These are phyloP conservation scores for Drosophila dunni DNA, from an alignment of 1,140 invertebrate genomes.

Conservation along the genomic window DNA sequence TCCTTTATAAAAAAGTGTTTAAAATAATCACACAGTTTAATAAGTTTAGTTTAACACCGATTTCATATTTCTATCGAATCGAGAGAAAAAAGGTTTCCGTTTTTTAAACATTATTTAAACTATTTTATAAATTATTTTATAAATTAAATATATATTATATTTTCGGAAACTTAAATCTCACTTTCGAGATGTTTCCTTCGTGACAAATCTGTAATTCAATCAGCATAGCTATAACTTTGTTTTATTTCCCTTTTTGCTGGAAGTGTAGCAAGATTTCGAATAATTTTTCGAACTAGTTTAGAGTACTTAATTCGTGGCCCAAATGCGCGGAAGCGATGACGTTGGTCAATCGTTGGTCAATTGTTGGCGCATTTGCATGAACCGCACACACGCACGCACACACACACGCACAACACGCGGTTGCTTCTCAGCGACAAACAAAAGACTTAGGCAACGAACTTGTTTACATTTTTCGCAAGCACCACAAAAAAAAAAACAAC, in stretches of 20 bases:
- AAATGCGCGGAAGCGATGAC: constrained; percentile 43
- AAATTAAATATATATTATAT: no score
- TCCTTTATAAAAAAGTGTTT: no score
- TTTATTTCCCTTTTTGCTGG: neutral
- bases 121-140: no score
- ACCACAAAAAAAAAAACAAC: constrained; percentile 11
- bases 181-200: no score
- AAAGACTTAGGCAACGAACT: constrained; percentile 82
- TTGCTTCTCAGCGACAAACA: constrained; percentile 54
- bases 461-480: constrained; percentile 80
- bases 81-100: no score
- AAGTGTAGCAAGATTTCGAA: constrained; percentile 1
- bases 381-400: constrained; percentile 17
- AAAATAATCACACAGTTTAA: no score
- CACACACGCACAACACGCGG: constrained; percentile 39
- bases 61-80: no score
- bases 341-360: constrained; percentile 66
- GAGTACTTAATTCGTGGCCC: constrained; percentile 11
- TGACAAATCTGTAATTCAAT: neutral
- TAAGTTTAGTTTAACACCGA: no score
- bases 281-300: constrained; percentile 9
- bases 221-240: neutral
- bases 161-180: no score
- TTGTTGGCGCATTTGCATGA: constrained; percentile 60
- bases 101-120: no score